Evolutionary conservation across 2,888 invertebrate species (phyloP).

Genomic region (Ophion obscuratus): DNA sequence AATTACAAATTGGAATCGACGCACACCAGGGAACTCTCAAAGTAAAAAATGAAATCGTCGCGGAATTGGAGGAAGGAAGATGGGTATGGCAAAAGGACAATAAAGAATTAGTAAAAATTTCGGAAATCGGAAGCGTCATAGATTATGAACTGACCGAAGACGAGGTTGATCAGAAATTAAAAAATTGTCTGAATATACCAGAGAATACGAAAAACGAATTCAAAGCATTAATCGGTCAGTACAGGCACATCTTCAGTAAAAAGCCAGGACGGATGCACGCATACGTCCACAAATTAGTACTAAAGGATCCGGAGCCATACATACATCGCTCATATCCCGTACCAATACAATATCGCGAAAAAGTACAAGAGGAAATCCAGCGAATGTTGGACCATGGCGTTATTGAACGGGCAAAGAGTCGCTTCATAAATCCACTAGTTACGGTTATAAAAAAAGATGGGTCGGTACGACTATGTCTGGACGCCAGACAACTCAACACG

Average conservation of each 20-base stretch:
- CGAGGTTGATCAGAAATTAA: neutral
- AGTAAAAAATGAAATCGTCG: neutral
- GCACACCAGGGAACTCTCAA: neutral
- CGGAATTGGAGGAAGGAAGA: no score
- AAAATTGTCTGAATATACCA: neutral
- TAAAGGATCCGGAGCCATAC: no score
- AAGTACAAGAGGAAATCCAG: neutral
- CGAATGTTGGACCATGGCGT: neutral
- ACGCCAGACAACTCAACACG: constrained; percentile 15
- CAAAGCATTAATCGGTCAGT: constrained; percentile 5
- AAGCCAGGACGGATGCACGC: no score
- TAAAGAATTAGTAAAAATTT: no score
- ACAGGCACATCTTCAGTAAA: neutral
- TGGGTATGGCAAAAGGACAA: no score
- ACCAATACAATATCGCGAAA: neutral
- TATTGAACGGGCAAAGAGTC: neutral
- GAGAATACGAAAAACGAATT: neutral
- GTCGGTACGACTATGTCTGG: neutral
- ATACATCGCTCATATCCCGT: no score
- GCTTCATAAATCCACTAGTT: neutral
- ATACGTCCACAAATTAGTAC: no score
- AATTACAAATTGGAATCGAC: no score
- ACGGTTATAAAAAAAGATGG: constrained; percentile 21
- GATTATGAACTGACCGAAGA: neutral
- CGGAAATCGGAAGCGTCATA: no score